A percentile compares a stretch with the other conserved stretches of the same genome.
Conservation (phyloP, 2,113 vertebrate species). For the Tragulus kanchil region DNA sequence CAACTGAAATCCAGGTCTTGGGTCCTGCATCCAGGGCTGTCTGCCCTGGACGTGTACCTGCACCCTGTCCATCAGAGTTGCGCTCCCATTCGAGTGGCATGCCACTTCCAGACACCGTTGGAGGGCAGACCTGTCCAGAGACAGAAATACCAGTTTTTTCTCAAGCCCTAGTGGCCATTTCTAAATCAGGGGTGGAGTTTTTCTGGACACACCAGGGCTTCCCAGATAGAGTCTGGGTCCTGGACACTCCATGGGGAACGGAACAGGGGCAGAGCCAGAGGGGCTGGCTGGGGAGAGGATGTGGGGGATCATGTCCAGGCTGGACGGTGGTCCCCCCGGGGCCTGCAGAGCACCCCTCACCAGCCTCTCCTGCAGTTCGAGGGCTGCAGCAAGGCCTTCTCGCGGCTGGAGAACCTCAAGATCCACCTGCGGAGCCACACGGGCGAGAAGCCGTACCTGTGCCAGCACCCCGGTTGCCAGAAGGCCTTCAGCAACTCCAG, state of each 20-base stretch:
- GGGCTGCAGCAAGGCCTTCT: constrained; percentile 99
- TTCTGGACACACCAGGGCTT: neutral
- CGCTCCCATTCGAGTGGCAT: no score
- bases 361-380: constrained; percentile 91
- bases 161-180: neutral
- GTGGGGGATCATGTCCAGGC: neutral
- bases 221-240: neutral
- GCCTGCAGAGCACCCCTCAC: constrained; percentile 9
- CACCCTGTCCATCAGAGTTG: neutral
- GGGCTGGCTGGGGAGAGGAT: neutral
- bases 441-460: constrained; percentile 98
- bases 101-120: neutral
- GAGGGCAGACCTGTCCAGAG: neutral
- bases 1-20: neutral
- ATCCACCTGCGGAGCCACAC: constrained; percentile 99
- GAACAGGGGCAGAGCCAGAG: neutral
- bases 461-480: constrained; percentile 99
- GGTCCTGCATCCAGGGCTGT: no score
- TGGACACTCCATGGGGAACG: neutral
- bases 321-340: rapidly evolving
- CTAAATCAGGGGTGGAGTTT: neutral
- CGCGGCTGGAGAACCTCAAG: constrained; percentile 99
- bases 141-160: neutral
- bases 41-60: neutral
- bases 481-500: constrained; percentile 99